A percentile compares a stretch with the other conserved stretches of the same genome.
These are phyloP conservation scores for Zonitis immaculata DNA, from an alignment of 2,888 invertebrate genomes.

Conservation along the genomic window DNA sequence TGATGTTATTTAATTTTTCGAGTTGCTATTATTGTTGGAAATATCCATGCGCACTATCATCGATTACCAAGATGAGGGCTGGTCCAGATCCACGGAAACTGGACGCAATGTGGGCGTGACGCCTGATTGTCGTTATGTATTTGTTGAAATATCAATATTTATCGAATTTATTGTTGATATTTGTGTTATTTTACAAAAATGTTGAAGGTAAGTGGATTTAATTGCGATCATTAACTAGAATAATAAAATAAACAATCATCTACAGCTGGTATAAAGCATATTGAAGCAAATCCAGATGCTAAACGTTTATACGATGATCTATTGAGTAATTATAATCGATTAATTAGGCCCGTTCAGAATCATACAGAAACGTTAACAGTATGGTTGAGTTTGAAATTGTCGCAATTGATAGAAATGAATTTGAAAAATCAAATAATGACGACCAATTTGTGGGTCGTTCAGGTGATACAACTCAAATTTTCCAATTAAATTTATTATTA, in stretches of 20 bases:
- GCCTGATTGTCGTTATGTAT: conserved; percentile 6
- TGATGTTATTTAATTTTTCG: background rate
- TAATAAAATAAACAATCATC: background rate
- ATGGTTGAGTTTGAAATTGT: conserved; percentile 81
- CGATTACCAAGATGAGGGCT: conserved; percentile 30
- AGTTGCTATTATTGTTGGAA: background rate
- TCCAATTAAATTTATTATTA: too few species aligned
- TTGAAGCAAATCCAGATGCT: conserved; percentile 88
- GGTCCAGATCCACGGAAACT: conserved; percentile 22
- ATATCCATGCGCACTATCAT: conserved; percentile 28
- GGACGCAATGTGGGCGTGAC: conserved; percentile 13
- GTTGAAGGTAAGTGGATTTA: background rate
- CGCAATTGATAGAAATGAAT: conserved; percentile 88
- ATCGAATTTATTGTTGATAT: conserved; percentile 10
- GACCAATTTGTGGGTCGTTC: conserved; percentile 90
- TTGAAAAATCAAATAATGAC: conserved; percentile 93
- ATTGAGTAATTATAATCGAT: conserved; percentile 90
- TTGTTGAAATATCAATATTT: conserved; percentile 13
- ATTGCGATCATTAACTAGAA: background rate
- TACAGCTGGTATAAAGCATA: conserved; percentile 45
- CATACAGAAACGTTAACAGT: conserved; percentile 91
- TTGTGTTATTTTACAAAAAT: background rate
- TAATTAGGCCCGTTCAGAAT: conserved; percentile 90
- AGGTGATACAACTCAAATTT: too few species aligned
- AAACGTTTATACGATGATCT: conserved; percentile 95